phyloP scores from a whole-genome alignment of 2,113 vertebrate species.

The Tachysurus vachellii region DNA sequence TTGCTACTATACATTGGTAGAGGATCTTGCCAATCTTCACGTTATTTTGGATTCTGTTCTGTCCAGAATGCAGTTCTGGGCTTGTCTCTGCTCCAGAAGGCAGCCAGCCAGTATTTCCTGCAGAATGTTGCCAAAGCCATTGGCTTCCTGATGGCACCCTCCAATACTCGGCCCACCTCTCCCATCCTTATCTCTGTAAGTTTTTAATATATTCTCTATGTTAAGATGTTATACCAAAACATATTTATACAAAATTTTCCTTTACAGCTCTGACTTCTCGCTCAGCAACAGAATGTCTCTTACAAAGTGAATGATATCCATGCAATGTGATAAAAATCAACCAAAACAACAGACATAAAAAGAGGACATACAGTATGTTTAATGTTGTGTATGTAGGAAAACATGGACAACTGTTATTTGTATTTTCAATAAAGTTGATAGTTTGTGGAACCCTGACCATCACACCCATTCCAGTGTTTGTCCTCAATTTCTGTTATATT shows the following conservation, averaged over 20 bases:
- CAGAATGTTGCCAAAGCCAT: constrained; percentile 73
- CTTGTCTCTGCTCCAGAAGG: constrained; percentile 69
- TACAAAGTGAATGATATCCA: not conserved
- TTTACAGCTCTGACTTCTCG: too few relatives aligned
- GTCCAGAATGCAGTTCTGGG: constrained; percentile 59
- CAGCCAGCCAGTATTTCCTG: constrained; percentile 75
- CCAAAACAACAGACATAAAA: not conserved
- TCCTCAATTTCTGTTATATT: not conserved
- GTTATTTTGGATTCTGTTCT: not conserved
- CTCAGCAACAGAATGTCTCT: too few relatives aligned
- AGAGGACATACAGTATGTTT: too few relatives aligned
- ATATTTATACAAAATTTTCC: not conserved
- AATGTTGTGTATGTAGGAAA: constrained; percentile 64
- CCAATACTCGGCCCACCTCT: constrained; percentile 51
- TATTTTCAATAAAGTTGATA: too few relatives aligned
- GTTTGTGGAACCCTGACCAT: not conserved
- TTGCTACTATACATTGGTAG: not conserved
- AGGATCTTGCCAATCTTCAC: not conserved
- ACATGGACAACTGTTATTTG: constrained; percentile 49
- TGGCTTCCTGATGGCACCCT: constrained; percentile 58
- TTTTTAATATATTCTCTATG: too few relatives aligned
- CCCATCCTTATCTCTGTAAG: constrained; percentile 40
- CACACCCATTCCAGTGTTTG: not conserved
- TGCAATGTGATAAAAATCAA: not conserved
- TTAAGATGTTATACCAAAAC: constrained; percentile 40